Percentiles rank a stretch among this genome's conserved stretches.
Evolutionary conservation across 2,113 vertebrate genomes (phyloP).

Genomic region (Ochotona curzoniae): DNA sequence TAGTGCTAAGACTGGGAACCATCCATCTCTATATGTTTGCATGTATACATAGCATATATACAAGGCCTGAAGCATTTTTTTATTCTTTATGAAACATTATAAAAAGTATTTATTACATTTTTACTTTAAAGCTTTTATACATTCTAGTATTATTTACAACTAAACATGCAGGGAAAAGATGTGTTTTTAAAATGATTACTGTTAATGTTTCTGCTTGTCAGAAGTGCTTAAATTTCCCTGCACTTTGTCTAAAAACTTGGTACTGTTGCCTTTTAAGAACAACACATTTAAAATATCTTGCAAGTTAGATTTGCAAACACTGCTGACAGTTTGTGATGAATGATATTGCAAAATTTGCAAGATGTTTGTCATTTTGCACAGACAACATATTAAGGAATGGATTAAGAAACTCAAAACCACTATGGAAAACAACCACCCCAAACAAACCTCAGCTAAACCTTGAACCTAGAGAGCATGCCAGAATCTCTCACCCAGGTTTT

Average conservation of each 20-base stretch:
- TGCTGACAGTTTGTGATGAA: slow-evolving; percentile 89
- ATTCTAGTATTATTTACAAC: slow-evolving; percentile 87
- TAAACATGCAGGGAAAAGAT: slow-evolving; percentile 87
- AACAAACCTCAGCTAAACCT: slow-evolving; percentile 69
- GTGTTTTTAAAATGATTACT: slow-evolving; percentile 89
- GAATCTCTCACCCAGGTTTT: slow-evolving; percentile 81
- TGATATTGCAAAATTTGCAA: slow-evolving; percentile 87
- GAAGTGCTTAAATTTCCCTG: slow-evolving; percentile 88
- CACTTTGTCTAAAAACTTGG: slow-evolving; percentile 90
- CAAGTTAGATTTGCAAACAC: slow-evolving; percentile 89
- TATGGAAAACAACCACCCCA: slow-evolving; percentile 79
- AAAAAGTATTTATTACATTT: slow-evolving; percentile 84
- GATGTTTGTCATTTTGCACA: slow-evolving; percentile 86
- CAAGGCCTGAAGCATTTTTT: slow-evolving; percentile 73
- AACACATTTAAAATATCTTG: slow-evolving; percentile 87
- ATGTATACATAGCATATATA: slow-evolving; percentile 43
- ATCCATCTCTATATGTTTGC: slow-evolving; percentile 3
- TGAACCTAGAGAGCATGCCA: slow-evolving; percentile 80
- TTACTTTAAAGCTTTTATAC: slow-evolving; percentile 87
- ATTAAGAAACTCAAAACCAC: slow-evolving; percentile 84
- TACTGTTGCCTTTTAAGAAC: slow-evolving; percentile 89
- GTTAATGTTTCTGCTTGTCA: slow-evolving; percentile 89
- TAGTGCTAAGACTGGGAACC: slow-evolving; percentile 20
- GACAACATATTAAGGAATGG: slow-evolving; percentile 83
- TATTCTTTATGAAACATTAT: slow-evolving; percentile 83